Evolutionary conservation across 2,113 vertebrate species (phyloP), one percentile per base, ranked within the genome.

Genomic region (Chionis minor): DNA sequence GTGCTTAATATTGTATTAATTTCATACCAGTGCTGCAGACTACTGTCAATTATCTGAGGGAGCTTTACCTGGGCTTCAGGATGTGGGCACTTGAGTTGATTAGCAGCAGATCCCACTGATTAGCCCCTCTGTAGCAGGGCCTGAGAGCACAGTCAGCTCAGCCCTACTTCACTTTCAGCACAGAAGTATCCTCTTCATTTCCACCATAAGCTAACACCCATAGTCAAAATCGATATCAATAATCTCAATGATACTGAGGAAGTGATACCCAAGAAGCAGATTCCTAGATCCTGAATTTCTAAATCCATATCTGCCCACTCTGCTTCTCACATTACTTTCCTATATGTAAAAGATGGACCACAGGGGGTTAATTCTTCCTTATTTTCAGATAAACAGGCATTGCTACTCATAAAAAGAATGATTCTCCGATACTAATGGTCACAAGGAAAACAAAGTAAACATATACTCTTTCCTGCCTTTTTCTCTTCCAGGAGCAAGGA

Each of bases 1-100:
- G 3, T 26, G 26, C 26, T 88, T 70, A 62, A 66, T n/a, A 42
- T 4, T 4, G 8, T 32, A 8, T 4, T 54, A 10, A 14, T 61
- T 58, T 58, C 8, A 1, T 32, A 40, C 1, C 7, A 66, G 14
- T 77, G 5, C 17, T 72, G 4, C 19, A 82, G 51, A 9, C 2
- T 33, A 10, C 5, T 33, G 5, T 8, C 8, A 51, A 8, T 51
- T 74, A 4, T 51, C 42, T 58, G 30, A 70, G 12, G 24, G 21
- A 83, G 5, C 3, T 70, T 30, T 51, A 28, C 2, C 12, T 45
- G 8, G 1, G 2, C 24, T 51, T 5, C 8, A 73, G 49, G 16
- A n/a, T 28, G 4, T 0, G 0, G 21, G 4, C 8, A 42, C 12
- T 73, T 61, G 19, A 40, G 10, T 5, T 70, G 24, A 2, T 4